Conservation (phyloP, 2,113 vertebrate species). For the Chrysochloris asiatica region DNA sequence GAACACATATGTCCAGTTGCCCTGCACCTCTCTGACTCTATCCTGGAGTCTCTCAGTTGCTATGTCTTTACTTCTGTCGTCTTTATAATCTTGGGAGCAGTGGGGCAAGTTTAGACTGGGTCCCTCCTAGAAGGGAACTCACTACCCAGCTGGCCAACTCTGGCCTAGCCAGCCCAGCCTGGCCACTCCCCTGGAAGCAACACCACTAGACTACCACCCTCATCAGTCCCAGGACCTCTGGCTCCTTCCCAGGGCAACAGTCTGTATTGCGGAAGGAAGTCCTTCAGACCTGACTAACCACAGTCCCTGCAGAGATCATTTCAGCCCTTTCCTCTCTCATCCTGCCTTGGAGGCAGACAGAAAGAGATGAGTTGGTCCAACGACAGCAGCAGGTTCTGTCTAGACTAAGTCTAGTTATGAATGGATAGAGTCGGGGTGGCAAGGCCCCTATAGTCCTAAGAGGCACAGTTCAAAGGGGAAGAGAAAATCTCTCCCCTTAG, state of each 20-base stretch:
- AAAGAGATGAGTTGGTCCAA: not conserved
- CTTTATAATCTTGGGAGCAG: not conserved
- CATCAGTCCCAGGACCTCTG: constrained; percentile 43
- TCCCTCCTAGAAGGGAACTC: constrained; percentile 21
- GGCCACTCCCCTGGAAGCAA: not conserved
- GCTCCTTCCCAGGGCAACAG: constrained; percentile 61
- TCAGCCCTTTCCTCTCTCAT: constrained; percentile 59
- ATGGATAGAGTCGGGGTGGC: not conserved
- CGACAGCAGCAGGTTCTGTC: not conserved
- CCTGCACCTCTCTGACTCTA: not conserved
- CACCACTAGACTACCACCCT: not conserved
- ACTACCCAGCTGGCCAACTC: not conserved
- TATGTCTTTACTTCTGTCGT: not conserved
- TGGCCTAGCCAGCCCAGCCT: not conserved
- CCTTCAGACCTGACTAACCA: constrained; percentile 54
- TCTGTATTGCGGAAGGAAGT: constrained; percentile 64
- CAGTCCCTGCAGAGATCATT: constrained; percentile 32
- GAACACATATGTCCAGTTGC: not conserved
- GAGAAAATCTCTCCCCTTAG: not conserved
- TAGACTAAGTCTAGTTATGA: not conserved
- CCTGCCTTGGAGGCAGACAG: constrained; percentile 4
- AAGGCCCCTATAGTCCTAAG: not conserved
- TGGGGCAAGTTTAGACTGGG: not conserved
- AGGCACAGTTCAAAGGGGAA: not conserved
- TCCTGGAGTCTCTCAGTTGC: not conserved